phyloP scores from a whole-genome alignment of 2,113 vertebrate genomes.

The Lucifuga dentata region DNA sequence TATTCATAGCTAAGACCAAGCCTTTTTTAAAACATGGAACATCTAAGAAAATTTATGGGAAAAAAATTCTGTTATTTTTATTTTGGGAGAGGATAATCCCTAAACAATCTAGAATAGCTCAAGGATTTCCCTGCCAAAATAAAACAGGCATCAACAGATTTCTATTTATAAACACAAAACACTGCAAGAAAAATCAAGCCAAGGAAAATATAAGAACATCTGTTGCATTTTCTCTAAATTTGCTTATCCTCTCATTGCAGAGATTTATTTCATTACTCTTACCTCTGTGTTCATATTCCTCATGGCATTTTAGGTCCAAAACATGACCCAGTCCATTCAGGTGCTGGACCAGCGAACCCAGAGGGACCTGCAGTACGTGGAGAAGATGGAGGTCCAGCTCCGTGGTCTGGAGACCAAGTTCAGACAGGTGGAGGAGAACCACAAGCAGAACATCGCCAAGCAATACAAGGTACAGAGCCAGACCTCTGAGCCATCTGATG shows the following conservation, averaged over 20 bases:
- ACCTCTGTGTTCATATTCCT: slow-evolving; percentile 3
- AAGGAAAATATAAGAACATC: slow-evolving; percentile 49
- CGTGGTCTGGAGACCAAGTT: slow-evolving; percentile 98
- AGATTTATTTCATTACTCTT: not conserved
- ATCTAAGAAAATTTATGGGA: slow-evolving; percentile 1
- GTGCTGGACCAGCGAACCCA: slow-evolving; percentile 97
- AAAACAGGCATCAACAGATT: slow-evolving; percentile 1
- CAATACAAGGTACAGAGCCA: slow-evolving; percentile 93
- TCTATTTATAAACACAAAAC: slow-evolving; percentile 6
- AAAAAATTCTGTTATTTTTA: not conserved
- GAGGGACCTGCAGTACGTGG: slow-evolving; percentile 96
- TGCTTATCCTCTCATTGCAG: not conserved
- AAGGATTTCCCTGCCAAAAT: not conserved
- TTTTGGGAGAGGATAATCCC: not conserved
- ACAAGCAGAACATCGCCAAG: slow-evolving; percentile 97
- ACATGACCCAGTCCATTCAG: slow-evolving; percentile 99
- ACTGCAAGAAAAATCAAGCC: slow-evolving; percentile 26
- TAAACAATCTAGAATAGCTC: slow-evolving; percentile 1
- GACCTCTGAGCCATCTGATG: slow-evolving; percentile 5
- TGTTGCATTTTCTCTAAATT: slow-evolving; percentile 24
- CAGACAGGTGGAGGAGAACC: slow-evolving; percentile 96
- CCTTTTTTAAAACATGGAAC: slow-evolving; percentile 10
- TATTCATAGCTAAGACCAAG: not conserved
- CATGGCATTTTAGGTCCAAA: slow-evolving; percentile 90
- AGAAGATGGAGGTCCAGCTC: slow-evolving; percentile 99